Percentiles rank a stretch among this genome's conserved stretches.
phyloP scores from a whole-genome alignment of 2,888 invertebrate species.

The Laothoe populi region DNA sequence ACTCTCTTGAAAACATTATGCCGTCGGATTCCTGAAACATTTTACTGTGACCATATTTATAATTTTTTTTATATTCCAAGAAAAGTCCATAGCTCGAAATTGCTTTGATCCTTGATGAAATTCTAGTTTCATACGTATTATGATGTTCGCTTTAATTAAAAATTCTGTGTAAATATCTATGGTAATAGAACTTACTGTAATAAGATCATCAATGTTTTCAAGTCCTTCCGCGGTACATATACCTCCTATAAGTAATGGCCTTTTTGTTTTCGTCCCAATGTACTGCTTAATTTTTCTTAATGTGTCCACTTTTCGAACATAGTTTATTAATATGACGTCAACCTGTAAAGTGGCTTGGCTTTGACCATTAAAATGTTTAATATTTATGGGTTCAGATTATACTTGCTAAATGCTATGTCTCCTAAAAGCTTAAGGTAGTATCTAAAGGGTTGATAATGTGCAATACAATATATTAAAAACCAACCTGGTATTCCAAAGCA shows the following conservation, averaged over 20 bases:
- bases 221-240: slow-evolving; percentile 52
- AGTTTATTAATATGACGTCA: slow-evolving; percentile 55
- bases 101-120: too few species aligned
- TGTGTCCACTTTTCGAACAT: slow-evolving; percentile 45
- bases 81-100: too few species aligned
- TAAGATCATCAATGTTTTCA: slow-evolving; percentile 51
- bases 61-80: not conserved
- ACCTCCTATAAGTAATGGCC: slow-evolving; percentile 50
- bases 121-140: too few species aligned
- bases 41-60: not conserved
- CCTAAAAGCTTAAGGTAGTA: too few species aligned
- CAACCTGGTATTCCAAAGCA: slow-evolving; percentile 56
- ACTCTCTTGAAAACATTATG: slow-evolving; percentile 63
- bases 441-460: too few species aligned
- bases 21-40: slow-evolving; percentile 62
- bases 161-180: too few species aligned
- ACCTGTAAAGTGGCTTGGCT: slow-evolving; percentile 49
- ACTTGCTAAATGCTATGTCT: too few species aligned
- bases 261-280: slow-evolving; percentile 42
- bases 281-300: slow-evolving; percentile 46
- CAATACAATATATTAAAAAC: not conserved
- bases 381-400: not conserved
- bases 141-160: slow-evolving; percentile 25
- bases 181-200: slow-evolving; percentile 46
- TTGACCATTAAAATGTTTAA: not conserved